Evolutionary conservation across 2,888 invertebrate species (phyloP).

Genomic region (Machimus atricapillus): DNA sequence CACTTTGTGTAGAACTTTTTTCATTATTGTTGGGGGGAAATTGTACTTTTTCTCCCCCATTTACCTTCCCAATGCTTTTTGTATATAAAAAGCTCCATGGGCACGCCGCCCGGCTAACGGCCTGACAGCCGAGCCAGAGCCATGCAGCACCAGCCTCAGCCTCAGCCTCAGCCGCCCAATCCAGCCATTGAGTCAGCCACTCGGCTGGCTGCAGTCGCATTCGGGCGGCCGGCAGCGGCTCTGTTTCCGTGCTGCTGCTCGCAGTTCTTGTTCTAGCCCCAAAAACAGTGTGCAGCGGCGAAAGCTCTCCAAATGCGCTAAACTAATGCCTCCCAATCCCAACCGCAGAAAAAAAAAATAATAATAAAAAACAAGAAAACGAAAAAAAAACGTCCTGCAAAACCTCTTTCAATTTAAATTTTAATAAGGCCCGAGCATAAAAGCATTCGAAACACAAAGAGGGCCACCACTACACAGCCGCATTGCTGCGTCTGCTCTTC

Average conservation of each 20-base stretch:
- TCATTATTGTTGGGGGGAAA: constrained; percentile 14
- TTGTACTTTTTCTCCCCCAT: constrained; percentile 22
- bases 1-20: neutral
- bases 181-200: neutral
- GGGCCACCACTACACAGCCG: neutral
- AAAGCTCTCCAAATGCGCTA: constrained; percentile 2
- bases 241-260: neutral
- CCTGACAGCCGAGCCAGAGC: neutral
- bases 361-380: no score
- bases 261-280: neutral
- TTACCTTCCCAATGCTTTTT: neutral
- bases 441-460: neutral
- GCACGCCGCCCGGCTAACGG: constrained; percentile 11
- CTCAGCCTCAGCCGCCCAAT: neutral
- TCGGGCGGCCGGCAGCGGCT: neutral
- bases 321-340: neutral
- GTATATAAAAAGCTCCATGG: constrained; percentile 25
- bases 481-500: constrained; percentile 18
- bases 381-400: neutral
- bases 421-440: neutral
- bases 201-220: constrained; percentile 11
- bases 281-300: neutral
- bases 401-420: constrained; percentile 9
- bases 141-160: neutral
- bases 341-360: neutral